A percentile compares a stretch with the other conserved stretches of the same genome.
Conservation (phyloP, 2,797 vertebrate genomes). For the Sebastes ruberrimus region DNA sequence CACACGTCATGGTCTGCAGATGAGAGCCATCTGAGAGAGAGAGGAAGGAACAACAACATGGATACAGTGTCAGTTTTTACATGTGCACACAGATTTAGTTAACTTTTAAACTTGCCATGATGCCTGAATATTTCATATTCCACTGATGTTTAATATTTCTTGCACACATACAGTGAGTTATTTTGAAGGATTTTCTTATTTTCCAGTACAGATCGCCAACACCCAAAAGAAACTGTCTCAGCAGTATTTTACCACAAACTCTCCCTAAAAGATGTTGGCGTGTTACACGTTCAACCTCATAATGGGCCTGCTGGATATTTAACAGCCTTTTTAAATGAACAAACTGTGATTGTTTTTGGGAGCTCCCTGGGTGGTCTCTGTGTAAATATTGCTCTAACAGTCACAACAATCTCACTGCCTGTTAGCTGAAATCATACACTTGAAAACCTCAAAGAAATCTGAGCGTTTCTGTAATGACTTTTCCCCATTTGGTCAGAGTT, state of each 20-base stretch:
- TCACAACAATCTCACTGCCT: slow-evolving; percentile 53
- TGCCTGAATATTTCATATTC: neutral
- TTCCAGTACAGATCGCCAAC: neutral
- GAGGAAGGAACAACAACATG: neutral
- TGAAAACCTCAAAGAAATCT: slow-evolving; percentile 43
- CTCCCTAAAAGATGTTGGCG: slow-evolving; percentile 1
- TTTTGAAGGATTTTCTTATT: neutral
- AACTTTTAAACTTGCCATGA: neutral
- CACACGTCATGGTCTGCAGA: slow-evolving; percentile 45
- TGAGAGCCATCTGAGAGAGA: slow-evolving; percentile 38
- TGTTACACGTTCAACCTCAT: slow-evolving; percentile 22
- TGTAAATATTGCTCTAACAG: slow-evolving; percentile 63
- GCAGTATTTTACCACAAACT: slow-evolving; percentile 2
- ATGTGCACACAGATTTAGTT: neutral
- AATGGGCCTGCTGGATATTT: slow-evolving; percentile 41
- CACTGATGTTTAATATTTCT: neutral
- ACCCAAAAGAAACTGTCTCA: neutral
- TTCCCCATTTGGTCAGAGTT: slow-evolving; percentile 24
- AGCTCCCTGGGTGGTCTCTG: slow-evolving; percentile 68
- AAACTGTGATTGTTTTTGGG: slow-evolving; percentile 59
- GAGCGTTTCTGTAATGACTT: slow-evolving; percentile 27
- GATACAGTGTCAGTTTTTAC: neutral
- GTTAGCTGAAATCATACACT: slow-evolving; percentile 49
- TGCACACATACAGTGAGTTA: neutral
- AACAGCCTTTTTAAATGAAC: slow-evolving; percentile 47